Conservation (phyloP, 2,797 vertebrate species). For the Rhincodon typus region DNA sequence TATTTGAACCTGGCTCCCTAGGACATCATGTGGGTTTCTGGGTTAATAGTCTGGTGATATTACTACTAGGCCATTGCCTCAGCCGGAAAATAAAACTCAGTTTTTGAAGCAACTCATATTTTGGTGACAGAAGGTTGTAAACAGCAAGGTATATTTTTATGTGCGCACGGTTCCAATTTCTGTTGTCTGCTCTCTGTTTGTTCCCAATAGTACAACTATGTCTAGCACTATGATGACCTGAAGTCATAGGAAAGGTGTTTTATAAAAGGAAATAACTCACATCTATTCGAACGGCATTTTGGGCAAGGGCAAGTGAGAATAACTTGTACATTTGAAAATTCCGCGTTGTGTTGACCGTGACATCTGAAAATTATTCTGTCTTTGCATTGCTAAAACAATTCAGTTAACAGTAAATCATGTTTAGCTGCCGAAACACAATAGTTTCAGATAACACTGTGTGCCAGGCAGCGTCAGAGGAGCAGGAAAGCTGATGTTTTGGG, state of each 20-base stretch:
- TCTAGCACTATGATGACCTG: neutral
- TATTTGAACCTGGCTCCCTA: no score
- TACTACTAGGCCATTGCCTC: no score
- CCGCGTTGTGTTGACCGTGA: neutral
- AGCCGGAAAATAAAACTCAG: neutral
- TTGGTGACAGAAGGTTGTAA: neutral
- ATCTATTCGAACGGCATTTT: neutral
- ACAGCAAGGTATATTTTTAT: neutral
- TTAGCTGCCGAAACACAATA: neutral
- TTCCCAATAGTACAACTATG: neutral
- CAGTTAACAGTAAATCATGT: neutral
- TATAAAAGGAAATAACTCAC: neutral
- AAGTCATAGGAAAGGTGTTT: neutral
- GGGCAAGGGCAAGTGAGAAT: neutral
- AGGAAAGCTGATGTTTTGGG: no score
- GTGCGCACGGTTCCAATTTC: neutral
- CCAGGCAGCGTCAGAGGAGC: no score
- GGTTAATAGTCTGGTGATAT: no score
- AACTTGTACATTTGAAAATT: neutral
- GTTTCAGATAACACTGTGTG: no score
- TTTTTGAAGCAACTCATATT: neutral
- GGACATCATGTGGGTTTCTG: no score
- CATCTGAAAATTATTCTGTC: neutral
- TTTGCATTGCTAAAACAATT: neutral
- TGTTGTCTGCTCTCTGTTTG: neutral